Conservation (phyloP, 2,113 vertebrate species). For the Scytalopus superciliaris region DNA sequence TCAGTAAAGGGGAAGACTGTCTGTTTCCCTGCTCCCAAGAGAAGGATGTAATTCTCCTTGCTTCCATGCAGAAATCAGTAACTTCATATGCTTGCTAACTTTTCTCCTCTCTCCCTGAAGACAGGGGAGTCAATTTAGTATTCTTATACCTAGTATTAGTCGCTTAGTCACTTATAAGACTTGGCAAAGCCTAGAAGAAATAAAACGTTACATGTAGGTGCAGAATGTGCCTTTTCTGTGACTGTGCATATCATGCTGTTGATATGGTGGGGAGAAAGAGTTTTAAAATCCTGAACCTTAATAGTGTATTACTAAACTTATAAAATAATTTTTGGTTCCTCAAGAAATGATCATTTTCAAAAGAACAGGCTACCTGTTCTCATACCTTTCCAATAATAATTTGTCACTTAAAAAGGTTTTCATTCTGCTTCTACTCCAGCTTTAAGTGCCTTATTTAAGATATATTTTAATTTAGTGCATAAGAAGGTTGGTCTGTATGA, state of each 20-base stretch:
- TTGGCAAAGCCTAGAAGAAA: background rate
- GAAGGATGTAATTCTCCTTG: background rate
- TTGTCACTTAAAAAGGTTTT: background rate
- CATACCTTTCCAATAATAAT: background rate
- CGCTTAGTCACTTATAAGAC: background rate
- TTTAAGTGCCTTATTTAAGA: background rate
- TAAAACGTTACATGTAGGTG: background rate
- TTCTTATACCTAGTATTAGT: background rate
- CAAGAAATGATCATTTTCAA: background rate
- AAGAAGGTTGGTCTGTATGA: background rate
- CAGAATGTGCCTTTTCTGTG: background rate
- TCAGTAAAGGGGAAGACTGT: background rate
- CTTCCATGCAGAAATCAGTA: background rate
- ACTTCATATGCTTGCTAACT: background rate
- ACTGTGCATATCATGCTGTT: rapidly evolving
- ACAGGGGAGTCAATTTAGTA: background rate
- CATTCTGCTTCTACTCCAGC: background rate
- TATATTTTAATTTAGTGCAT: background rate
- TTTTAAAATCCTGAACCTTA: background rate
- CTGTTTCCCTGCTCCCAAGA: background rate
- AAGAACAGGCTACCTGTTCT: background rate
- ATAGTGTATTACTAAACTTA: background rate
- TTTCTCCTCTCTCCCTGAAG: background rate
- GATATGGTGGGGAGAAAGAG: background rate
- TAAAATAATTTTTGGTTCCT: background rate